A percentile compares a stretch with the other conserved stretches of the same genome.
phyloP scores from a whole-genome alignment of 2,888 invertebrate genomes.

The Volucella inanis region DNA sequence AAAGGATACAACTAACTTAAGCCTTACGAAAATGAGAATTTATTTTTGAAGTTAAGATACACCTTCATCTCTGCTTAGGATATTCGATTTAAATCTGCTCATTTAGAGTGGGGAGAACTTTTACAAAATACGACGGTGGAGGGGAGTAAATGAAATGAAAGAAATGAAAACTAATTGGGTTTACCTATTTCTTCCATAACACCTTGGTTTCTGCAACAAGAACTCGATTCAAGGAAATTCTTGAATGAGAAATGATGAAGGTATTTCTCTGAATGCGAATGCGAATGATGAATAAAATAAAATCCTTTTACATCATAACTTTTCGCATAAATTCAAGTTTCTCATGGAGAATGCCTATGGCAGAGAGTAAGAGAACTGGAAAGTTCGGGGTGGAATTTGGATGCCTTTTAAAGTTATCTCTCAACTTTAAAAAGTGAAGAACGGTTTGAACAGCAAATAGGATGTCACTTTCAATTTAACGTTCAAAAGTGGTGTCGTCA shows the following conservation, averaged over 20 bases:
- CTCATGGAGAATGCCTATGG: conserved; percentile 8
- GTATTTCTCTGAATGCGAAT: conserved; percentile 44
- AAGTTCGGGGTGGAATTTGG: too few relatives aligned
- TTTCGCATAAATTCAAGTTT: conserved; percentile 49
- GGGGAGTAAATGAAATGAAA: conserved; percentile 23
- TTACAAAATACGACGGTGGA: conserved; percentile 41
- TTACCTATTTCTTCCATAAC: conserved; percentile 24
- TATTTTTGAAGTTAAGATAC: too few relatives aligned
- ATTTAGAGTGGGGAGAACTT: conserved; percentile 36
- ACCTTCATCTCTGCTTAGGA: too few relatives aligned
- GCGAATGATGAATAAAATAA: conserved; percentile 55
- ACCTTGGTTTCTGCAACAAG: background rate
- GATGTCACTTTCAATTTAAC: too few relatives aligned
- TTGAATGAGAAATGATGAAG: conserved; percentile 51
- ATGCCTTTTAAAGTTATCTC: too few relatives aligned
- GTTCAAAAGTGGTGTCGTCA: too few relatives aligned
- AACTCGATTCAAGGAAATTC: background rate
- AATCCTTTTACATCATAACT: conserved; percentile 57
- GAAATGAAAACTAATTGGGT: conserved; percentile 53
- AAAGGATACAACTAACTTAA: too few relatives aligned
- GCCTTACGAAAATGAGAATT: too few relatives aligned
- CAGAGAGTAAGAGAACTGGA: background rate
- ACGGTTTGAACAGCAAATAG: too few relatives aligned
- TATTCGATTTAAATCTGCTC: too few relatives aligned
- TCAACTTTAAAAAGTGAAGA: too few relatives aligned